Base-by-base conservation (phyloP, 92 coral and sea anemone species). In the Muricea muricata region DNA sequence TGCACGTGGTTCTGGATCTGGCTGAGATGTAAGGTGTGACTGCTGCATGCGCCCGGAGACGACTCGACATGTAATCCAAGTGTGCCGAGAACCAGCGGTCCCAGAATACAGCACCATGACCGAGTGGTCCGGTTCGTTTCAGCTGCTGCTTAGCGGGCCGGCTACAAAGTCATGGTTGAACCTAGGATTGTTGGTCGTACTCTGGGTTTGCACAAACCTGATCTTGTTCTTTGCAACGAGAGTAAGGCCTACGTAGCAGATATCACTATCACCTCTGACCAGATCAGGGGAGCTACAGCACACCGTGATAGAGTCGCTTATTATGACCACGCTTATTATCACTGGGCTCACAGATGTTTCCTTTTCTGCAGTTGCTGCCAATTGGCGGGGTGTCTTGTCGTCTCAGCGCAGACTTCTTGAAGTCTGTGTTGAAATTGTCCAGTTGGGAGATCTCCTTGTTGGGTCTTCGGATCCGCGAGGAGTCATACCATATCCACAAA, bases 161-260 rank as follows among this genome's bases (percentile, higher is more conserved):
- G 86, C n/a, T 71, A 21, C 37, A 23, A 40, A 8, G 50, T 45
- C 11, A 7, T 71, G 33, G 52, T 71, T 40, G 78, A 71, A 31
- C 78, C 78, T 13, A 71, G 78, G 28, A 71, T 71, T 2, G n/a
- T 20, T 37, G 33, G 78, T 37, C 52, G 26, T 12, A 71, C 52
- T 35, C 37, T 70, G 70, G 73, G 87, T 47, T 23, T 72, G 7
- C 66, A 72, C 11, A 83, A 83, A 35, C 87, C 87, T 57, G 82
- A 83, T 60, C 79, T 72, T 23, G 58, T 83, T 20, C 23, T 73
- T 33, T 71, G 39, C 11, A 40, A 71, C 29, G 66, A 82, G 23
- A 31, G 47, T 35, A 10, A 46, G 65, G 86, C 86, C 17, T 41
- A 31, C 47, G 80, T 82, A 11, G 46, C 66, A 2, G 80, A 82